Conservation (phyloP, 2,113 vertebrate genomes). For the Pituophis catenifer region DNA sequence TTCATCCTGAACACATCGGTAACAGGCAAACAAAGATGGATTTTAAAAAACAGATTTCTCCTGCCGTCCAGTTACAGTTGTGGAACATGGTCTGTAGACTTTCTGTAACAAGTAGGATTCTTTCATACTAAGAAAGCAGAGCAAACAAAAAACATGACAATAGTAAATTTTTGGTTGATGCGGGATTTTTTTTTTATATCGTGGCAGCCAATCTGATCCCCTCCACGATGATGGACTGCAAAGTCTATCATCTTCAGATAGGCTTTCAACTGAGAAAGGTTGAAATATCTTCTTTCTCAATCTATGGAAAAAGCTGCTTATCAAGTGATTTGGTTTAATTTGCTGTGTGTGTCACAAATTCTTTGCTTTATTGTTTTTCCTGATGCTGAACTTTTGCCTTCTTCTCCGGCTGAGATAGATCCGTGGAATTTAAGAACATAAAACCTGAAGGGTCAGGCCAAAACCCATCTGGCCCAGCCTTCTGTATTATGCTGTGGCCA, state of each 20-base stretch:
- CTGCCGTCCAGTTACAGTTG: not conserved
- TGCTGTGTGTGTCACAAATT: not conserved
- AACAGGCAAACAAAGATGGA: not conserved
- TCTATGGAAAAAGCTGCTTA: not conserved
- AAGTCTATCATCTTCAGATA: not conserved
- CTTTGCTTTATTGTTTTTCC: slow-evolving; percentile 1
- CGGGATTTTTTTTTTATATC: not conserved
- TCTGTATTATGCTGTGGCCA: not conserved
- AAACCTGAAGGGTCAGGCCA: not conserved
- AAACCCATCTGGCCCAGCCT: not conserved
- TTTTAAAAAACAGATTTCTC: not conserved
- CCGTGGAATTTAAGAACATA: not conserved
- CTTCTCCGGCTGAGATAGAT: not conserved
- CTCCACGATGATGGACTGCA: not conserved
- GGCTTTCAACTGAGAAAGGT: not conserved
- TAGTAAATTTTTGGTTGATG: not conserved
- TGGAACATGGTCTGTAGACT: not conserved
- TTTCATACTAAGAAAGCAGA: not conserved
- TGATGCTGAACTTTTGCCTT: not conserved
- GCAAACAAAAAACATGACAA: not conserved
- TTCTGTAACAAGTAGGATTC: not conserved
- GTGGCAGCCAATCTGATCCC: not conserved
- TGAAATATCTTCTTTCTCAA: not conserved
- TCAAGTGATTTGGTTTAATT: not conserved
- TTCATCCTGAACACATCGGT: not conserved